Evolutionary conservation across 2,797 vertebrate species (phyloP).

Genomic region (Alauda arvensis): DNA sequence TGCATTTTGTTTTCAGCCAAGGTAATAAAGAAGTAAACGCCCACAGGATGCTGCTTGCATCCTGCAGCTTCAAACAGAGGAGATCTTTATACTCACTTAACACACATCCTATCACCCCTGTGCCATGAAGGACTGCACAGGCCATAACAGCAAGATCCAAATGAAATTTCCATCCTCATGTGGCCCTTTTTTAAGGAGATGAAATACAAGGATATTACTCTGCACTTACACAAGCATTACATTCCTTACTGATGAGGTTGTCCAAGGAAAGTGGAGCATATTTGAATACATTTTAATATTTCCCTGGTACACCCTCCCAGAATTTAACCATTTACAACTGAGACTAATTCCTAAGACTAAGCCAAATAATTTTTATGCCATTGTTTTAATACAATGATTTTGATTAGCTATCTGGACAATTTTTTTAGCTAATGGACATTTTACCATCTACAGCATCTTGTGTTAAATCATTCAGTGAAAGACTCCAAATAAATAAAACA

Average conservation of each 20-base stretch:
- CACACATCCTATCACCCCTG: neutral
- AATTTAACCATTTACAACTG: neutral
- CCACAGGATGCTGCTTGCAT: neutral
- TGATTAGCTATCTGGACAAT: neutral
- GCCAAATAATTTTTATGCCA: neutral
- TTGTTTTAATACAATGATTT: neutral
- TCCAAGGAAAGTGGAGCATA: neutral
- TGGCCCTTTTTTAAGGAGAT: neutral
- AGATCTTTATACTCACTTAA: neutral
- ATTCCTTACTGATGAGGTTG: neutral
- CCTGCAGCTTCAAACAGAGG: neutral
- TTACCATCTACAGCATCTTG: neutral
- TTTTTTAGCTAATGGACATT: neutral
- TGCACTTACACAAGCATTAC: neutral
- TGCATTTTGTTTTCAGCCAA: neutral
- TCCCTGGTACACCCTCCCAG: neutral
- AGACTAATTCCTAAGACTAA: neutral
- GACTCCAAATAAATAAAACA: constrained; percentile 13
- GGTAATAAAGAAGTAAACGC: neutral
- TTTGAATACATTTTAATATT: neutral
- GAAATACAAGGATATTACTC: neutral
- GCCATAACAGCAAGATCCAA: neutral
- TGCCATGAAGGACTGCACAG: neutral
- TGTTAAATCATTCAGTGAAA: neutral
- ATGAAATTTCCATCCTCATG: neutral